Conservation (phyloP, 2,797 vertebrate genomes). For the Spinibarbus caldwelli region DNA sequence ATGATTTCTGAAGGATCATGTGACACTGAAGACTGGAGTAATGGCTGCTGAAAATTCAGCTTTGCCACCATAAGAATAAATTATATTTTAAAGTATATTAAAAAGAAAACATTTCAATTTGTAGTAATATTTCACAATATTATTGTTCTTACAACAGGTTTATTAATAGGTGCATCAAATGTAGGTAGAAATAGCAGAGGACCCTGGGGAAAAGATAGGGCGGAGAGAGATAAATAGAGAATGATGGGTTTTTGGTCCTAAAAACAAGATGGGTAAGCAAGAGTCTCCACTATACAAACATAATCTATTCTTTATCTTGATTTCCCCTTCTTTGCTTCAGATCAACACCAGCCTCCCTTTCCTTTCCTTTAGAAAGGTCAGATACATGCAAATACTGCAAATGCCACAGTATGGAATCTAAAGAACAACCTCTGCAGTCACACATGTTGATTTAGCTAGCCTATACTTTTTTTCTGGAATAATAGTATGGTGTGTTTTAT, state of each 20-base stretch:
- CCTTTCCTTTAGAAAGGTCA: conserved; percentile 18
- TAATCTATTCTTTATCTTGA: background rate
- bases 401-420: background rate
- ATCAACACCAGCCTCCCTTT: background rate
- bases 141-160: background rate
- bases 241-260: background rate
- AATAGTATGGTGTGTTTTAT: background rate
- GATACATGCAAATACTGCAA: conserved; percentile 2
- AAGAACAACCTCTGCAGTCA: background rate
- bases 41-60: background rate
- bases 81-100: background rate
- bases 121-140: background rate
- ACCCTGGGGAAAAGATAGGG: background rate
- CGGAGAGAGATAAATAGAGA: background rate
- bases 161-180: background rate
- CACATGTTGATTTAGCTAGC: background rate
- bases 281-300: conserved; percentile 3
- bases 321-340: background rate
- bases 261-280: background rate
- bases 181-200: background rate
- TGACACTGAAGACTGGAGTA: background rate
- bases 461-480: background rate
- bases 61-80: background rate
- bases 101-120: background rate
- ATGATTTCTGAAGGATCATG: background rate